A percentile compares a stretch with the other conserved stretches of the same genome.
Evolutionary conservation across 2,797 vertebrate species (phyloP).

Genomic region (Choloepus didactylus): DNA sequence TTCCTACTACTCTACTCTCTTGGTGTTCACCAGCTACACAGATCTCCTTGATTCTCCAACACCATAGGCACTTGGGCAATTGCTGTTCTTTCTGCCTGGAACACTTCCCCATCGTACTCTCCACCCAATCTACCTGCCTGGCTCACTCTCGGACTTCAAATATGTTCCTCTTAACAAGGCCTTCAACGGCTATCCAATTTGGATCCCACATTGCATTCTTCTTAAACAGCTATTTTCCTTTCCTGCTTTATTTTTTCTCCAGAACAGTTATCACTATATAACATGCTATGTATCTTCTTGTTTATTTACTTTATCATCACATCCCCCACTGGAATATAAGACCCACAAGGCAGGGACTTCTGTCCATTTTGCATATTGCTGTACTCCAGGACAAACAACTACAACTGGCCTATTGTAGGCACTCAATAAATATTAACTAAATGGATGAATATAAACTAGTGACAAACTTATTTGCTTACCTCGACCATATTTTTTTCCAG

Average conservation of each 20-base stretch:
- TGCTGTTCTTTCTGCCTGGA: background rate
- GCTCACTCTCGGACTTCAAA: background rate
- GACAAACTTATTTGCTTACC: conserved; percentile 87
- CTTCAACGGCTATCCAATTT: background rate
- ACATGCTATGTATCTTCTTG: background rate
- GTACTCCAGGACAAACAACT: background rate
- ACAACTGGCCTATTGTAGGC: background rate
- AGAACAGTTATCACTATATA: background rate
- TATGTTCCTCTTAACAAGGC: background rate
- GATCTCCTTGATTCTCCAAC: background rate
- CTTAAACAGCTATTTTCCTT: too few species aligned
- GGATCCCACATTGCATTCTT: background rate
- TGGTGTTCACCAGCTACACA: background rate
- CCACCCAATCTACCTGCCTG: background rate
- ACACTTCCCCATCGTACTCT: background rate
- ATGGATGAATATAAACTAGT: background rate
- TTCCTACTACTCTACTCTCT: background rate
- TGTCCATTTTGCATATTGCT: background rate
- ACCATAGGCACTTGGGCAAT: background rate
- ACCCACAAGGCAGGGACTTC: background rate
- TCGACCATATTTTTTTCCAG: conserved; percentile 94
- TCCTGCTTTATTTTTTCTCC: background rate
- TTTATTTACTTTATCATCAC: background rate
- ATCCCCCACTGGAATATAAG: background rate
- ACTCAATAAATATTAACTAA: conserved; percentile 1